Percentiles rank a stretch among this genome's conserved stretches.
Conservation (phyloP, 2,797 vertebrate genomes). For the Smutsia gigantea region DNA sequence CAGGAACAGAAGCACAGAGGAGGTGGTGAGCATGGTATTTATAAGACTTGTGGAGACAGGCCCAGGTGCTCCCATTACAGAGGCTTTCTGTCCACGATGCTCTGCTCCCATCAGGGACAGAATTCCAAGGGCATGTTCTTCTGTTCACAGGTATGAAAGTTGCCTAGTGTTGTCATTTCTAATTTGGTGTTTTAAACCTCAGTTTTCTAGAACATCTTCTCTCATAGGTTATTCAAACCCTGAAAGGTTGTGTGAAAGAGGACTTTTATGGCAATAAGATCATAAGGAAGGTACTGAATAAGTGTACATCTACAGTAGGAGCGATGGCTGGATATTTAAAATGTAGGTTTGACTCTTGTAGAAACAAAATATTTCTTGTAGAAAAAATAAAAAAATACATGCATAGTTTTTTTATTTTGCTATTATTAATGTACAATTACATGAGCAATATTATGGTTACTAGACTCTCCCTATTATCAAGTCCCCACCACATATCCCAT, state of each 20-base stretch:
- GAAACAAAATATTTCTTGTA: neutral
- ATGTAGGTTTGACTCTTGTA: neutral
- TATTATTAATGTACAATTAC: too few relatives aligned
- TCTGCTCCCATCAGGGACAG: neutral
- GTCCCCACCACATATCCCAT: too few relatives aligned
- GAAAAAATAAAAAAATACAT: too few relatives aligned
- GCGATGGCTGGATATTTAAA: neutral
- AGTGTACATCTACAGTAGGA: neutral
- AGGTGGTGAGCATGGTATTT: neutral
- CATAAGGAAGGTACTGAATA: neutral
- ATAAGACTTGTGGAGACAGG: neutral
- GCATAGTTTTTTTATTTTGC: too few relatives aligned
- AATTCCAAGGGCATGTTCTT: neutral
- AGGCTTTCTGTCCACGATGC: neutral
- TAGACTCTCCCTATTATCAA: too few relatives aligned
- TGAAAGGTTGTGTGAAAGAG: neutral
- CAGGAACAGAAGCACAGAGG: neutral
- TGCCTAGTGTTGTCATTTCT: neutral
- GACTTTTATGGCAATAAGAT: neutral
- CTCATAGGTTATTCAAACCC: neutral
- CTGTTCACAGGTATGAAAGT: neutral
- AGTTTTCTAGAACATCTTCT: neutral
- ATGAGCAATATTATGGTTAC: too few relatives aligned
- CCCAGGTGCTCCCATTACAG: neutral
- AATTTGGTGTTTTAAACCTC: neutral